Evolutionary conservation across 2,888 invertebrate species (phyloP), one percentile per base, ranked within the genome.

Genomic region (Mythimna albipuncta): DNA sequence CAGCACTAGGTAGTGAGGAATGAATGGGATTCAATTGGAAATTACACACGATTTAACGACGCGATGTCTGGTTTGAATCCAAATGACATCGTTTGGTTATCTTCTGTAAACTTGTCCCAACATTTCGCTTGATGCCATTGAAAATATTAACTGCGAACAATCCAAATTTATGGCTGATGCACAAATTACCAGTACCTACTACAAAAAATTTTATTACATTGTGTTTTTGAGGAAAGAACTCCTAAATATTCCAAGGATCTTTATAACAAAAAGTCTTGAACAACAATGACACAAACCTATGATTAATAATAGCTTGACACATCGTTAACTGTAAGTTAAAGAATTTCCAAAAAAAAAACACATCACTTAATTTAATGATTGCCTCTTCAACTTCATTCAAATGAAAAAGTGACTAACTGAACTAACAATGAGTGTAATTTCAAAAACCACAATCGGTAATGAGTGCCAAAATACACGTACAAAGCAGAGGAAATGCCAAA

Each of bases 1-100:
- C 32, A 55, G 26, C 9, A 16, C 32, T 21, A 35, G 38, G 6
- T 41, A n/a, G 21, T 50, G n/a, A 52, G 77, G 13, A 63, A 54
- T 71, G 62, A 77, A 77, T 77, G 10, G 47, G 54, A 58, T 63
- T 10, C 21, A 64, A 64, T 61, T 70, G 72, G 72, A 77, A 72
- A 77, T 63, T 63, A 77, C 72, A 63, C 57, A 66, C 57, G 47
- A 63, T 58, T 65, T 77, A 66, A 77, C 76, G 57, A 65, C 11
- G n/a, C 52, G 2, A 58, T 68, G 80, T 85, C 85, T 84, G 81
- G 74, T 78, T 81, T 67, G 76, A 82, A 77, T 83, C 72, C 73
- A 78, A 81, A 79, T 83, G 70, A 59, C 77, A 65, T 75, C 74
- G 64, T 67, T 75, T 70, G 71, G 59, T 63, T 64, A 52, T 77